Base-by-base conservation (phyloP, 92 coral and sea anemone genomes). In the Heliopora coerulea region DNA sequence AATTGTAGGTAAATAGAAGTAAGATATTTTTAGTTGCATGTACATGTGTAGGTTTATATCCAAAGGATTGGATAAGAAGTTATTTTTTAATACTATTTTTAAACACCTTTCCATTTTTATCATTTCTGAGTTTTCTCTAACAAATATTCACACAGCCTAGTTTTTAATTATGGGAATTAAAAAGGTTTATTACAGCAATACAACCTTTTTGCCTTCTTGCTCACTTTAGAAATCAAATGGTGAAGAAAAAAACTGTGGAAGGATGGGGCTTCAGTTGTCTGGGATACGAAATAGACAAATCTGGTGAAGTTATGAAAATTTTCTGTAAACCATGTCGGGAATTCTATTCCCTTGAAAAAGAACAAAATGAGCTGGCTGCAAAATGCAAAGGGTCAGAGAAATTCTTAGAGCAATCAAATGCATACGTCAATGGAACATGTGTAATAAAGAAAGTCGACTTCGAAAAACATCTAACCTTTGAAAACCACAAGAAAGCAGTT, bases 291-390 rank as follows among this genome's bases (percentile, higher is more conserved):
- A 48, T 37, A 23, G 25, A 74, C 56, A 48, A 41, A 74, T 32
- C 28, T 7, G 44, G 72, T 29, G 44, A 41, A 14, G 54, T 64
- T 50, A 39, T n/a, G 68, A 62, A 39, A 64, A 64, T 64, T 13
- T 41, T 64, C 14, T 64, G 72, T 41, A 64, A 41, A 64, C 33
- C 72, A n/a, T 64, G 72, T 41, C 72, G 72, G 54, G 72, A 64
- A n/a, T 64, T 64, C 24, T 64, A 64, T 31, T 37, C 72, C 33
- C 39, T 50, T 19, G 54, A 33, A 5, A 15, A 64, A n/a, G 26
- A 64, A 64, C 72, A 64, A 64, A 64, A 64, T 3, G 8, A 41
- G 29, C n/a, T 39, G 54, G 17, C 72, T 39, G 54, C 34, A 64
- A 64, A 64, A 64, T 64, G 15, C 52, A 41, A 39, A 64, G 72